These are phyloP conservation scores for Meriones psammophilus DNA, from an alignment of 2,797 vertebrate species.

Conservation along the genomic window DNA sequence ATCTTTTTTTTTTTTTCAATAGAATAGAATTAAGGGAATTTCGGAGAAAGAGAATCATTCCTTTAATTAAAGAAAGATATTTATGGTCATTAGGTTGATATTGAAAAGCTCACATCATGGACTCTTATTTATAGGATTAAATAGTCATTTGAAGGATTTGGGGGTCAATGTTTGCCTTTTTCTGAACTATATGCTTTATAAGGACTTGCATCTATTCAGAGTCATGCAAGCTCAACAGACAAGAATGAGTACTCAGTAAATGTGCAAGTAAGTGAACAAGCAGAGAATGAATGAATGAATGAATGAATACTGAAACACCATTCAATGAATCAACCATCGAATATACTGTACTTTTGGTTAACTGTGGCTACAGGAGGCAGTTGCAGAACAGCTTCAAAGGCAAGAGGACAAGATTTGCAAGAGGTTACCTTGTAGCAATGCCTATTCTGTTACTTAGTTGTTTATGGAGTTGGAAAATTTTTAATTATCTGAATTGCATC, in stretches of 20 bases:
- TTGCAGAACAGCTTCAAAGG: accelerated
- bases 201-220: not conserved
- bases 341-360: too few relatives aligned
- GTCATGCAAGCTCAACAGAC: not conserved
- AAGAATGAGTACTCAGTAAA: not conserved
- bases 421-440: not conserved
- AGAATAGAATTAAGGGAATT: not conserved
- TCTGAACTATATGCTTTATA: not conserved
- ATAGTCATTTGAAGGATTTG: not conserved
- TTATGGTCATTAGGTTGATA: not conserved
- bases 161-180: not conserved
- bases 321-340: not conserved
- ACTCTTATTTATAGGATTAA: not conserved
- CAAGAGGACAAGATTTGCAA: not conserved
- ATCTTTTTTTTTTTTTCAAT: not conserved
- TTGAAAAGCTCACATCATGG: not conserved
- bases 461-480: not conserved
- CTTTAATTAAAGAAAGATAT: not conserved
- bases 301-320: not conserved
- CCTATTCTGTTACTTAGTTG: not conserved
- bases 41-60: not conserved
- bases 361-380: not conserved
- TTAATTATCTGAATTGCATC: not conserved
- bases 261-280: not conserved
- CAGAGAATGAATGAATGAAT: not conserved